phyloP scores from a whole-genome alignment of 2,888 invertebrate species.

The Stenurella melanura region DNA sequence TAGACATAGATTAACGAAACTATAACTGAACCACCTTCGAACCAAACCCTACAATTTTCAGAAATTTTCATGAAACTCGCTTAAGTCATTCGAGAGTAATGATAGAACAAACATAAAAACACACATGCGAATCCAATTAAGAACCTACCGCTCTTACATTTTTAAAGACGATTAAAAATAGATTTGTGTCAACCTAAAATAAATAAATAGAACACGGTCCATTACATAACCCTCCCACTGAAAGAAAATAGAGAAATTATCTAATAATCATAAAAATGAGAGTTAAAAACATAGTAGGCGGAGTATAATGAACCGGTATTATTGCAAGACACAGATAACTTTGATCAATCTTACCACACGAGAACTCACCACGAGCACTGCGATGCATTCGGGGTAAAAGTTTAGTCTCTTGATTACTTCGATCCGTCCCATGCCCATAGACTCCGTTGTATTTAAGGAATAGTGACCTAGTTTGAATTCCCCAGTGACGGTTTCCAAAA shows the following conservation, averaged over 20 bases:
- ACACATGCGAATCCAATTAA: too few relatives aligned
- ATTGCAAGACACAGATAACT: slow-evolving; percentile 18
- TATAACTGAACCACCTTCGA: too few relatives aligned
- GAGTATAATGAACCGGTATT: slow-evolving; percentile 28
- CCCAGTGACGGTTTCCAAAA: neutral
- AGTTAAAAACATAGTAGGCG: slow-evolving; percentile 25
- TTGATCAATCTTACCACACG: slow-evolving; percentile 12
- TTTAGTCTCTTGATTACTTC: slow-evolving; percentile 12
- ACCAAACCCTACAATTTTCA: too few relatives aligned
- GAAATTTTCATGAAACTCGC: too few relatives aligned
- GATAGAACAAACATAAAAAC: too few relatives aligned
- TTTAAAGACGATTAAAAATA: too few relatives aligned
- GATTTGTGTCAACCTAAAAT: neutral
- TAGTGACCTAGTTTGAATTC: neutral
- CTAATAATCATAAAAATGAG: slow-evolving; percentile 20
- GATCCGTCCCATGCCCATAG: neutral
- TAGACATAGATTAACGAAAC: too few relatives aligned
- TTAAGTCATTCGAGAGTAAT: too few relatives aligned
- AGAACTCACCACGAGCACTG: slow-evolving; percentile 2
- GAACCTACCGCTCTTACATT: too few relatives aligned
- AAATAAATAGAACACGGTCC: neutral
- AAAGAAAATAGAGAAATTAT: slow-evolving; percentile 31
- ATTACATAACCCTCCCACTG: slow-evolving; percentile 21
- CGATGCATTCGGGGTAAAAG: slow-evolving; percentile 35
- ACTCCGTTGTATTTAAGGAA: slow-evolving; percentile 7